Percentiles rank a stretch among this genome's conserved stretches.
These are phyloP conservation scores for Aethes cnicana DNA, from an alignment of 2,888 invertebrate genomes.

Conservation along the genomic window DNA sequence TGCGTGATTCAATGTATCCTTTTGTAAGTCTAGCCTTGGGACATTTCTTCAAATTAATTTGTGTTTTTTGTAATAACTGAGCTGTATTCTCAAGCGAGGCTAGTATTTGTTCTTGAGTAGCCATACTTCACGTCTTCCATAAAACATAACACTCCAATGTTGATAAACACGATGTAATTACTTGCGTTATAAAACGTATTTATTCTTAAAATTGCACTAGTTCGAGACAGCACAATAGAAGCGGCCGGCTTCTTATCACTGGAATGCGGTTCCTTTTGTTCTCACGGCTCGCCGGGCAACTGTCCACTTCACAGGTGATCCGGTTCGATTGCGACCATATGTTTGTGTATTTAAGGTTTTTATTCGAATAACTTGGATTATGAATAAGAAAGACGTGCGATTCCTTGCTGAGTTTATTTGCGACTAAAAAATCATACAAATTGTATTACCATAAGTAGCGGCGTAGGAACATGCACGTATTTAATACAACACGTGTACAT, in stretches of 20 bases:
- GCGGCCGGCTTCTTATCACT: background rate
- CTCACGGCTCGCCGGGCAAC: background rate
- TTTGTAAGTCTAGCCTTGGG: constrained; percentile 28
- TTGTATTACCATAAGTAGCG: too few relatives aligned
- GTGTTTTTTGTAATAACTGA: constrained; percentile 14
- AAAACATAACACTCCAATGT: background rate
- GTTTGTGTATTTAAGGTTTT: background rate
- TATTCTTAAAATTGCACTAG: background rate
- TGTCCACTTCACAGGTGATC: background rate
- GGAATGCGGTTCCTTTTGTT: constrained; percentile 3
- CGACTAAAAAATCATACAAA: too few relatives aligned
- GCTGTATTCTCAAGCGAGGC: constrained; percentile 20
- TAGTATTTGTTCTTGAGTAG: background rate
- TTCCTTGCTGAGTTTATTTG: too few relatives aligned
- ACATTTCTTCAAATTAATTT: constrained; percentile 27
- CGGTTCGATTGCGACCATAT: constrained; percentile 6
- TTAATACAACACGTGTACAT: too few relatives aligned
- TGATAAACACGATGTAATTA: background rate
- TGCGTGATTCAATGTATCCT: constrained; percentile 31
- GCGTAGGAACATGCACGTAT: too few relatives aligned
- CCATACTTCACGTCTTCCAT: background rate
- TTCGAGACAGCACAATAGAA: background rate
- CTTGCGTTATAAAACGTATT: background rate
- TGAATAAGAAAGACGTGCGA: too few relatives aligned
- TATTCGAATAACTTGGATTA: too few relatives aligned